A percentile compares a stretch with the other conserved stretches of the same genome.
These are phyloP conservation scores for Harmothoe impar DNA, from an alignment of 2,888 invertebrate species.

Conservation along the genomic window DNA sequence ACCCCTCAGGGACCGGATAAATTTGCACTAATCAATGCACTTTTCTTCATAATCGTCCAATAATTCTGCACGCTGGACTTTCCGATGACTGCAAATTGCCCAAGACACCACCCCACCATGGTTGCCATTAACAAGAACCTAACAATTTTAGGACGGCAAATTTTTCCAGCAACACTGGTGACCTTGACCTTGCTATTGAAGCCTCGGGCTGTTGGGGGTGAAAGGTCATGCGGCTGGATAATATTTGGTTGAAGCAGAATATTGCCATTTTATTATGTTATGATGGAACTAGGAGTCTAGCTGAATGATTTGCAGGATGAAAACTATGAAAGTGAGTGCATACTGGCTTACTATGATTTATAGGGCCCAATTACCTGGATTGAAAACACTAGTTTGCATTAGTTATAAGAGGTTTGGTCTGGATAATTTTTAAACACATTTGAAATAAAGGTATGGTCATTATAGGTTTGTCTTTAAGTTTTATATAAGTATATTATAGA, in stretches of 20 bases:
- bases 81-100: background rate
- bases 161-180: conserved; percentile 16
- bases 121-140: background rate
- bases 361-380: too few species aligned
- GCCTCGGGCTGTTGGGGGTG: background rate
- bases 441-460: too few species aligned
- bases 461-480: too few species aligned
- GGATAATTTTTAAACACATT: too few species aligned
- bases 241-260: background rate
- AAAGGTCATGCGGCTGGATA: conserved; percentile 1
- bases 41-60: conserved; percentile 17
- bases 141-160: conserved; percentile 14
- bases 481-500: too few species aligned
- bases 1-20: background rate
- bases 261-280: too few species aligned
- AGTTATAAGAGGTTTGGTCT: too few species aligned
- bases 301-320: too few species aligned
- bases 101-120: background rate
- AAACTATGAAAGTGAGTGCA: too few species aligned
- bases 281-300: too few species aligned
- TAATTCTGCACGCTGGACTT: background rate
- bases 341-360: too few species aligned
- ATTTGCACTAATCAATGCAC: conserved; percentile 3
- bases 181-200: background rate
- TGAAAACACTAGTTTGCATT: too few species aligned